Evolutionary conservation across 2,797 vertebrate species (phyloP).

Genomic region (Hapalemur alaotrensis): DNA sequence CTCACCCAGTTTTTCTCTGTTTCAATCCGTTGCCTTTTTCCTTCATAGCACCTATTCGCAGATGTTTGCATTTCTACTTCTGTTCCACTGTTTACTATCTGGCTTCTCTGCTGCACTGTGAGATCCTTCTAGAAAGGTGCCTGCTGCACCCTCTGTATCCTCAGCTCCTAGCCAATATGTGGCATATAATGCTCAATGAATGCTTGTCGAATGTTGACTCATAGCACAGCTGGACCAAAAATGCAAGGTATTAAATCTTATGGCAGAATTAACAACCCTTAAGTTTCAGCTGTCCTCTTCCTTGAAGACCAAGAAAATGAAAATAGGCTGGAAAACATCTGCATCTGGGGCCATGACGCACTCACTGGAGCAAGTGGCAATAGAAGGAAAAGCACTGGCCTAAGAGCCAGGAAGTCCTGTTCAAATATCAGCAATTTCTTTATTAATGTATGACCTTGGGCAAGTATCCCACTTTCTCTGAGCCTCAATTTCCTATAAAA

Average conservation of each 20-base stretch:
- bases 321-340: slow-evolving; percentile 38
- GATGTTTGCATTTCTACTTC: background rate
- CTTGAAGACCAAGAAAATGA: slow-evolving; percentile 40
- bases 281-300: slow-evolving; percentile 45
- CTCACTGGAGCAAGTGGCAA: slow-evolving; percentile 68
- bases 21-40: background rate
- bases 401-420: slow-evolving; percentile 62
- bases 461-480: slow-evolving; percentile 58
- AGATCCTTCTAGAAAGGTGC: background rate
- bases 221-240: slow-evolving; percentile 48
- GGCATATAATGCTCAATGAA: slow-evolving; percentile 14
- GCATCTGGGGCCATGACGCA: slow-evolving; percentile 6
- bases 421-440: slow-evolving; percentile 72
- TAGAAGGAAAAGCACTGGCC: slow-evolving; percentile 50
- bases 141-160: no score
- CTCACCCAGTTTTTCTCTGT: background rate
- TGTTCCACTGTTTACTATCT: background rate
- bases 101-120: background rate
- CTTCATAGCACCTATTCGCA: background rate
- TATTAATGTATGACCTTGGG: slow-evolving; percentile 58
- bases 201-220: background rate
- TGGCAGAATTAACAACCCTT: slow-evolving; percentile 43
- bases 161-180: background rate
- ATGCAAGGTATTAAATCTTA: slow-evolving; percentile 50
- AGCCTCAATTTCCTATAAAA: slow-evolving; percentile 47